Evolutionary conservation across 2,113 vertebrate species (phyloP), one percentile per base, ranked within the genome.

Genomic region (Gorsachius goisagi): DNA sequence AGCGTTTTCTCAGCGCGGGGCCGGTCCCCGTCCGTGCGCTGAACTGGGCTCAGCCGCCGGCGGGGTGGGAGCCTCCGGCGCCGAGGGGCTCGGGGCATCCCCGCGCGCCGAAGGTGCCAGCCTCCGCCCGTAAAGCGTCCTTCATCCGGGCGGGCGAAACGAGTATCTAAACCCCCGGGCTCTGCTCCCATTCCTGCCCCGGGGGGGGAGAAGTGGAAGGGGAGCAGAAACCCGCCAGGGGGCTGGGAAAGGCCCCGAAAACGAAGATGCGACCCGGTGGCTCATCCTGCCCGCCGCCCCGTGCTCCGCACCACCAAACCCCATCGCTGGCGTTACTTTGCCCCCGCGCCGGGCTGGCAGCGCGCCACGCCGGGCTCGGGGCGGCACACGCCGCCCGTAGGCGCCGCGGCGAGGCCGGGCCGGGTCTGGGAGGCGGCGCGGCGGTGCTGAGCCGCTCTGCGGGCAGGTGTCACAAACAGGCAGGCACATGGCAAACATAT

Each of bases 401-500:
- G 37, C 37, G 37, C 37, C 10, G 37, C 37, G 37, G 37, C 10
- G 37, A 39, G 37, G 37, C 8, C 37, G 37, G 37, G 37, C 37
- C 37, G 37, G 37, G 37, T 39, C 10, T 39, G 37, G 37, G 37
- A 39, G 37, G 37, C 37, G 37, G 37, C 37, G 37, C 37, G 37
- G 37, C 37, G 37, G 8, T 96, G 97, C 98, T 98, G 97, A 94
- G 93, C 88, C 75, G 93, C 97, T 98, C 97, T 60, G 96, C 95
- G 96, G 96, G 97, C 97, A 98, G 98, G 97, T 98, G 98, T 98
- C 98, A 98, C 98, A 98, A 98, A 98, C 98, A 98, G 98, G 97
- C 97, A 97, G 96, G 96, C 98, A 97, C 97, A 98, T 96, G 97
- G 98, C 97, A 98, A 98, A 98, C 98, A 98, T 96, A 98, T 98